A percentile compares a stretch with the other conserved stretches of the same genome.
Evolutionary conservation across 2,113 vertebrate genomes (phyloP).

Genomic region (Smithornis capensis): DNA sequence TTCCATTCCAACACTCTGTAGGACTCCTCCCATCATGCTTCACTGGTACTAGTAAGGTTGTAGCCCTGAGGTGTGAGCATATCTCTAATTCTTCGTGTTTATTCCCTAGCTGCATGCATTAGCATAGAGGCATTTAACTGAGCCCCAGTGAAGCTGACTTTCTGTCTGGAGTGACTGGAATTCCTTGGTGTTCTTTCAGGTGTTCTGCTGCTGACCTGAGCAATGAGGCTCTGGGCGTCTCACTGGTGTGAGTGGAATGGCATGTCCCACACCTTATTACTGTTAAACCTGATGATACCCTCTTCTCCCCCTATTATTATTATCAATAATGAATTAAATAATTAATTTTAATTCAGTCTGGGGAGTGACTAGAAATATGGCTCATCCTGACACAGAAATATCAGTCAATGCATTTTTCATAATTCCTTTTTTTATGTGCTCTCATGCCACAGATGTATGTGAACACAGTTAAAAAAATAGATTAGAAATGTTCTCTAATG

Average conservation of each 20-base stretch:
- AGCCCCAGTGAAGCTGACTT: not conserved
- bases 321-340: too few relatives aligned
- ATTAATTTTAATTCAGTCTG: not conserved
- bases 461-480: not conserved
- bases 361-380: not conserved
- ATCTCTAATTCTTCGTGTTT: not conserved
- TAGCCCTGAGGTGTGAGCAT: not conserved
- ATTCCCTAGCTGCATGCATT: not conserved
- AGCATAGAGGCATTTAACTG: not conserved
- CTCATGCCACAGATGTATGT: not conserved
- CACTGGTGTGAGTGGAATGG: not conserved
- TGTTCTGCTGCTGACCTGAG: not conserved
- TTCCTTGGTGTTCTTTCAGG: not conserved
- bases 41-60: not conserved
- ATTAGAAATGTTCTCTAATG: not conserved
- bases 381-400: not conserved
- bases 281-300: not conserved
- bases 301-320: too few relatives aligned
- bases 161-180: not conserved
- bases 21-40: not conserved
- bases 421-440: not conserved
- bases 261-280: not conserved
- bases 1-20: fast-evolving
- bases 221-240: not conserved
- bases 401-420: not conserved